These are phyloP conservation scores for Microchirus variegatus DNA, from an alignment of 2,797 vertebrate genomes.

Conservation along the genomic window DNA sequence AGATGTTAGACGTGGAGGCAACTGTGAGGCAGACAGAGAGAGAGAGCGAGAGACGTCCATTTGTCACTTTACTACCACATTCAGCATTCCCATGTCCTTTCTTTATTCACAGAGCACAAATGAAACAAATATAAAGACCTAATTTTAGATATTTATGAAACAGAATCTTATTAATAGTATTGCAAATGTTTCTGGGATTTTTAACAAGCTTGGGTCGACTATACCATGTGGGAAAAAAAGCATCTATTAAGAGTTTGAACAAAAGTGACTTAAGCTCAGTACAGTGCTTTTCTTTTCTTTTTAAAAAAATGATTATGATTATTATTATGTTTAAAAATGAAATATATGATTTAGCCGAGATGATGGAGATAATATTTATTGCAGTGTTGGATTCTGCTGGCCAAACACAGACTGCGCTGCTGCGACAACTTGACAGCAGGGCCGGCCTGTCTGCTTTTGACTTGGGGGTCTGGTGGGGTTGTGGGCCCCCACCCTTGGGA, in stretches of 20 bases:
- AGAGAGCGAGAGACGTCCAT: constrained; percentile 23
- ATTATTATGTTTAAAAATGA: background rate
- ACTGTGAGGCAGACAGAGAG: constrained; percentile 72
- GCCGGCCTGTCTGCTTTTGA: constrained; percentile 80
- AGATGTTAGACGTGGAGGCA: constrained; percentile 76
- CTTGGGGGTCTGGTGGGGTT: constrained; percentile 79
- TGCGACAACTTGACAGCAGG: constrained; percentile 74
- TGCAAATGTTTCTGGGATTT: background rate
- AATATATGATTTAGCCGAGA: background rate
- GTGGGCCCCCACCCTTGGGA: constrained; percentile 87
- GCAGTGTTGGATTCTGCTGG: constrained; percentile 55
- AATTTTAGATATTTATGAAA: too few species aligned
- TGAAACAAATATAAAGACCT: too few species aligned
- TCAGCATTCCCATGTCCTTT: background rate
- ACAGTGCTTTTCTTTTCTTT: background rate
- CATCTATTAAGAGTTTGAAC: background rate
- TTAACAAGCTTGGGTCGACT: background rate
- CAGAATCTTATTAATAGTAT: too few species aligned
- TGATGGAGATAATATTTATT: constrained; percentile 20
- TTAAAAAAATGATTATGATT: too few species aligned
- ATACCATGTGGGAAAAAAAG: background rate
- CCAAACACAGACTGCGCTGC: constrained; percentile 78
- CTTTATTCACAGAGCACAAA: too few species aligned
- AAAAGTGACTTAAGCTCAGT: background rate
- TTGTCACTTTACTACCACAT: background rate